Conservation (phyloP, 2,888 invertebrate genomes). For the Taphrorychus bicolor region DNA sequence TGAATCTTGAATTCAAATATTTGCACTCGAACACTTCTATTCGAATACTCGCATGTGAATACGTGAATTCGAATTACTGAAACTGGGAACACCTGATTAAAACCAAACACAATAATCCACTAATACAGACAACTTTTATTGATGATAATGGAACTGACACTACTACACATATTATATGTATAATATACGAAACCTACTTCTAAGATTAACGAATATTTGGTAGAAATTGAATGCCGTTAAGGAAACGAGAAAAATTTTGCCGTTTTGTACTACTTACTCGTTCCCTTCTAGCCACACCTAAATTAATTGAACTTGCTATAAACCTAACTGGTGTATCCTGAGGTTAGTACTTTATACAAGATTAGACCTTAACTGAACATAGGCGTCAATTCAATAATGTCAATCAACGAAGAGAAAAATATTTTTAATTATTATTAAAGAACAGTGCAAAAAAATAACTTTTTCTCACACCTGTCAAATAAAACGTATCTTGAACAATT, state of each 20-base stretch:
- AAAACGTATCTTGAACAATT: constrained; percentile 1
- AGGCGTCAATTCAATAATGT: too few relatives aligned
- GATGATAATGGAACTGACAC: constrained; percentile 4
- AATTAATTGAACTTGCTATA: constrained; percentile 1
- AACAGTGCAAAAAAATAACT: too few relatives aligned
- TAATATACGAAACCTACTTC: constrained; percentile 24
- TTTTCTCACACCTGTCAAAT: constrained; percentile 6
- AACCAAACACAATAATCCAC: neutral
- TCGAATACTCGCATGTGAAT: too few relatives aligned
- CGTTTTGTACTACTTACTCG: constrained; percentile 27
- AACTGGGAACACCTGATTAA: too few relatives aligned
- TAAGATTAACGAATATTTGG: constrained; percentile 32
- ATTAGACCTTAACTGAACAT: constrained; percentile 19
- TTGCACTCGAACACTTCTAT: too few relatives aligned
- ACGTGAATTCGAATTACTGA: too few relatives aligned
- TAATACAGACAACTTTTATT: constrained; percentile 31
- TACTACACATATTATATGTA: neutral
- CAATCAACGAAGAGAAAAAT: too few relatives aligned
- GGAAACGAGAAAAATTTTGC: constrained; percentile 19
- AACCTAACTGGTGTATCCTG: constrained; percentile 9
- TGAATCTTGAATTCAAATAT: too few relatives aligned
- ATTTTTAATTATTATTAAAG: too few relatives aligned
- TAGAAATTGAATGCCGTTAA: constrained; percentile 16
- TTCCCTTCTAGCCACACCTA: constrained; percentile 20
- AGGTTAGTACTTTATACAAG: constrained; percentile 36